Evolutionary conservation across 2,888 invertebrate genomes (phyloP).

Genomic region (Malthinus flaveolus): DNA sequence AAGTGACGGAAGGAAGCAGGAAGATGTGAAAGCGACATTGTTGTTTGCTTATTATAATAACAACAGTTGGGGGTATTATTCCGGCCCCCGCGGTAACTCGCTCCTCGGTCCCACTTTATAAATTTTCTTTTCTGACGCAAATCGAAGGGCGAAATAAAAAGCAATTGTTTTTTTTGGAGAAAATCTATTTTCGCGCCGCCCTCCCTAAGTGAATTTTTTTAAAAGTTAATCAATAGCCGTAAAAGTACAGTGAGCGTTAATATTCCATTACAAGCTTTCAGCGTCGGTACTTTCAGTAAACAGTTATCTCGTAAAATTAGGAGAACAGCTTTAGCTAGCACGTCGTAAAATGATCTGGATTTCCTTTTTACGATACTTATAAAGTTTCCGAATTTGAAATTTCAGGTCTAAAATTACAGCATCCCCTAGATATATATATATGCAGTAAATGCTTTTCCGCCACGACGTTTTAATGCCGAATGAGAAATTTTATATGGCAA

Average conservation of each 20-base stretch:
- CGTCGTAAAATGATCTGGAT: constrained; percentile 30
- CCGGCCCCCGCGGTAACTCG: no score
- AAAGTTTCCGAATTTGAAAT: constrained; percentile 30
- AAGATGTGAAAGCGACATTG: constrained; percentile 42
- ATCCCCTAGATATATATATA: constrained; percentile 20
- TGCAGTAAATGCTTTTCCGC: constrained; percentile 10
- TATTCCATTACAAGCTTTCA: constrained; percentile 29
- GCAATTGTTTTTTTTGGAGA: background rate
- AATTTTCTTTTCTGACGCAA: constrained; percentile 6
- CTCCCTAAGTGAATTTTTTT: constrained; percentile 1
- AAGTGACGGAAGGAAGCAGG: constrained; percentile 43
- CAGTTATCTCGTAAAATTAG: constrained; percentile 29
- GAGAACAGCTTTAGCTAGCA: constrained; percentile 29
- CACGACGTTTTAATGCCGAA: constrained; percentile 24
- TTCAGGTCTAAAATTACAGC: constrained; percentile 28
- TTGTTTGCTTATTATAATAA: constrained; percentile 43
- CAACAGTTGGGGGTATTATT: constrained; percentile 29
- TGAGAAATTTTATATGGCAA: constrained; percentile 25
- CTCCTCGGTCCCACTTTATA: constrained; percentile 13
- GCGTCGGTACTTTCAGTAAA: constrained; percentile 27
- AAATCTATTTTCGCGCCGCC: background rate
- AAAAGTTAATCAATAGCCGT: constrained; percentile 20
- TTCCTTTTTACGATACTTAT: constrained; percentile 31
- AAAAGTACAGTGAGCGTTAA: constrained; percentile 26
- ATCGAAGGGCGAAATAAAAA: background rate